Evolutionary conservation across 2,113 vertebrate species (phyloP).

Genomic region (Rhodinocichla rosea): DNA sequence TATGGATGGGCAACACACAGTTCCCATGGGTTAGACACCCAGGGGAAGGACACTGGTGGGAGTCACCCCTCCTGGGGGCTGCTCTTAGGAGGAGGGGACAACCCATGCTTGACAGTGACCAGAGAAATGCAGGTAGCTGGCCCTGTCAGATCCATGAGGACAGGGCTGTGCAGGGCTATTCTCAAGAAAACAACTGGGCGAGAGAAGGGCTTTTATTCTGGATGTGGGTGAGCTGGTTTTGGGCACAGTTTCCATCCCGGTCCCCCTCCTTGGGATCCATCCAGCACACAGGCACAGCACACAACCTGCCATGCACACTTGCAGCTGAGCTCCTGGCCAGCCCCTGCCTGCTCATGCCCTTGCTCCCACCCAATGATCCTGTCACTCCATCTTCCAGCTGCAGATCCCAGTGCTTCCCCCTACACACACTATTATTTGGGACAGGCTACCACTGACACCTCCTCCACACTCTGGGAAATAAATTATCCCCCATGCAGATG

Average conservation of each 20-base stretch:
- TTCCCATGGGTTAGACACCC: background rate
- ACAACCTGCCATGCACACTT: background rate
- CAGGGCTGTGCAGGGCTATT: background rate
- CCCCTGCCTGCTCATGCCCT: background rate
- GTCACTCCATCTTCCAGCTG: background rate
- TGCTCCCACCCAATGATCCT: background rate
- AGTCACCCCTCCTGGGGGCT: background rate
- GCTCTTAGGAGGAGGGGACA: background rate
- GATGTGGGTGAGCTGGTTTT: fast-evolving
- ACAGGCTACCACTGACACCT: background rate
- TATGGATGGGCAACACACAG: fast-evolving
- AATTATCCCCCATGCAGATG: background rate
- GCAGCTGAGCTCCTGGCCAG: fast-evolving
- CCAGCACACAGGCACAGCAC: background rate
- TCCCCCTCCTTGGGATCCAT: background rate
- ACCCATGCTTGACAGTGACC: fast-evolving
- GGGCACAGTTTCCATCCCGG: background rate
- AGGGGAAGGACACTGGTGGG: background rate
- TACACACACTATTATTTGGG: background rate
- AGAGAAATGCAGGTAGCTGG: background rate
- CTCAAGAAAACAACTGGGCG: background rate
- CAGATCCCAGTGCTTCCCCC: background rate
- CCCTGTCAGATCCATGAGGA: background rate
- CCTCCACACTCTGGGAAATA: background rate
- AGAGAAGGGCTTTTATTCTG: background rate